Evolutionary conservation across 2,113 vertebrate species (phyloP).

Genomic region (Thalassarche chlororhynchos): DNA sequence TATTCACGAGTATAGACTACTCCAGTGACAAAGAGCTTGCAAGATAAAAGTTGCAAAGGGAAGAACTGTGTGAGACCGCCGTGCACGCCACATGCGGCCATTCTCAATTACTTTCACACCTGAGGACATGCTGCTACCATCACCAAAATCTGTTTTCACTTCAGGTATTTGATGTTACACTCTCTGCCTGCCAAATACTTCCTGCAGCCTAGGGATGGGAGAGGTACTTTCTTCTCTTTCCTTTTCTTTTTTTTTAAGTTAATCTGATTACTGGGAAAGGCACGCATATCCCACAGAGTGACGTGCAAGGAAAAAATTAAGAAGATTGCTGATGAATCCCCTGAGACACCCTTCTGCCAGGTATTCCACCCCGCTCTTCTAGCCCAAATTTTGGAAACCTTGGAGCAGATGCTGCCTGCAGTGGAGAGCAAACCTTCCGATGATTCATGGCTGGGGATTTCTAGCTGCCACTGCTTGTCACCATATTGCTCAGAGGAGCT

Average conservation of each 20-base stretch:
- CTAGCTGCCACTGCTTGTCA: background rate
- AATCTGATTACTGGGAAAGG: background rate
- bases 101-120: background rate
- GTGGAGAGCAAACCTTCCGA: background rate
- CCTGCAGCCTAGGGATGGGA: background rate
- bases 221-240: background rate
- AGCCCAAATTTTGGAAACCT: background rate
- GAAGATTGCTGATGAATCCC: background rate
- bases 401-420: background rate
- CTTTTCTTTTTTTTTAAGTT: background rate
- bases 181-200: background rate
- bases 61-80: background rate
- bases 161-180: background rate
- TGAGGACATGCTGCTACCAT: background rate
- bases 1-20: background rate
- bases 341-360: background rate
- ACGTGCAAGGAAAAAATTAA: background rate
- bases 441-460: slow-evolving; percentile 1
- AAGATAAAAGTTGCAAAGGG: background rate
- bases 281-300: background rate
- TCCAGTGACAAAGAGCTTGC: background rate
- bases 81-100: accelerated
- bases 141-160: background rate
- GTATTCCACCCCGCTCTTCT: background rate
- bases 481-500: background rate